Conservation (phyloP, 2,888 invertebrate species). For the Ennomos erosarius region DNA sequence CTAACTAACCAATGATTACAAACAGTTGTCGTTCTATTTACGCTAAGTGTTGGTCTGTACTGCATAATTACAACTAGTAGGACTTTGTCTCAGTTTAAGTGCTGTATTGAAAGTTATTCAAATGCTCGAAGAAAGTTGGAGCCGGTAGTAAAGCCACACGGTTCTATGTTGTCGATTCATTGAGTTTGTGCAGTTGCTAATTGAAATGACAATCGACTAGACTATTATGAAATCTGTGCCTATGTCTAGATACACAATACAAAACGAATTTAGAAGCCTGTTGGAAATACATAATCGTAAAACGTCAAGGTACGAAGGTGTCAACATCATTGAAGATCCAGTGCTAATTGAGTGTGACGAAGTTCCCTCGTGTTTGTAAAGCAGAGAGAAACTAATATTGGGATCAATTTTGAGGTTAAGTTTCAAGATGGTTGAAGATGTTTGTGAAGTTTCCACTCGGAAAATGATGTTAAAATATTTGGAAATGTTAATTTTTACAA, state of each 20-base stretch:
- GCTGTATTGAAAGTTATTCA: not conserved
- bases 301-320: conserved; percentile 11
- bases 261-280: not conserved
- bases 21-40: conserved; percentile 43
- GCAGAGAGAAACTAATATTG: conserved; percentile 31
- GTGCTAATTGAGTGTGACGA: conserved; percentile 24
- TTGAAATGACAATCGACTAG: not conserved
- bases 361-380: conserved; percentile 11
- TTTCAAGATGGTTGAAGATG: conserved; percentile 32
- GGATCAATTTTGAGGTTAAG: conserved; percentile 34
- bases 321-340: conserved; percentile 4
- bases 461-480: conserved; percentile 31
- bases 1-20: conserved; percentile 37
- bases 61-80: conserved; percentile 8
- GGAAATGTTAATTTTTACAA: conserved; percentile 19
- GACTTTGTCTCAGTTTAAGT: conserved; percentile 6
- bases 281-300: not conserved
- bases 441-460: conserved; percentile 30
- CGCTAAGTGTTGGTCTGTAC: conserved; percentile 35
- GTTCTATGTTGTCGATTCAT: not conserved
- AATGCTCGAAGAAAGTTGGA: not conserved
- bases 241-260: not conserved
- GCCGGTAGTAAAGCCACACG: not conserved
- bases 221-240: not conserved
- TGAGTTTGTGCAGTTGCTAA: not conserved